Base-by-base conservation (phyloP, 1,140 invertebrate species). In the Gonioctena quinquepunctata region DNA sequence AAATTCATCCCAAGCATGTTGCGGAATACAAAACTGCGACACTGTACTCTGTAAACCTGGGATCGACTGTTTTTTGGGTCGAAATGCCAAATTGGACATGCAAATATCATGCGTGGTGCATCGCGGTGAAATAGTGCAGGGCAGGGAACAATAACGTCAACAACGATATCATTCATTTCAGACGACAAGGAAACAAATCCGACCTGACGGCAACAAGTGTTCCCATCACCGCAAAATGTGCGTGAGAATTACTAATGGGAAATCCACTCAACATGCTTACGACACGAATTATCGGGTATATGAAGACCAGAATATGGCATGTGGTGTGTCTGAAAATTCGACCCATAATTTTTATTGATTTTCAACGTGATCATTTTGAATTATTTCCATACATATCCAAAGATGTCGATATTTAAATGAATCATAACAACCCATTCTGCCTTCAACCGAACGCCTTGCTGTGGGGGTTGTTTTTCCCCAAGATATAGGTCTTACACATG, bases 201-300 rank as follows among this genome's bases (percentile, higher is more conserved):
- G 59, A 61, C 18, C 27, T 61, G 59, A 61, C 59, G 27, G 59
- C 59, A 61, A 61, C 59, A 61, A 61, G 59, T 61, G 59, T 61
- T 61, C 26, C n/a, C 7, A 28, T 28, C 23, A 61, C 59, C 25
- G 3, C 27, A 28, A 61, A 61, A 61, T 18, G 59, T 61, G 59
- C 59, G 59, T 61, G 59, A 61, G 59, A 61, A 18, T 33, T 61
- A 61, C 59, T 28, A 61, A 57, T n/a, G 5, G 33, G 33, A 42
- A 42, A 42, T 42, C 33, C 8, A n/a, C 13, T n/a, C 33, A 42
- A 42, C 33, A 11, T 13, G 16, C 33, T 42, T 13, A 42, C 33
- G 33, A 13, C 11, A 42, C 33, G 33, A 42, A 42, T 42, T 42
- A 42, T n/a, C 33, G 13, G 33, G 33, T 1, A 42, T 42, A 42